A percentile compares a stretch with the other conserved stretches of the same genome.
phyloP scores from a whole-genome alignment of 64 coral and sea anemone species.

The Pocillopora damicornis region DNA sequence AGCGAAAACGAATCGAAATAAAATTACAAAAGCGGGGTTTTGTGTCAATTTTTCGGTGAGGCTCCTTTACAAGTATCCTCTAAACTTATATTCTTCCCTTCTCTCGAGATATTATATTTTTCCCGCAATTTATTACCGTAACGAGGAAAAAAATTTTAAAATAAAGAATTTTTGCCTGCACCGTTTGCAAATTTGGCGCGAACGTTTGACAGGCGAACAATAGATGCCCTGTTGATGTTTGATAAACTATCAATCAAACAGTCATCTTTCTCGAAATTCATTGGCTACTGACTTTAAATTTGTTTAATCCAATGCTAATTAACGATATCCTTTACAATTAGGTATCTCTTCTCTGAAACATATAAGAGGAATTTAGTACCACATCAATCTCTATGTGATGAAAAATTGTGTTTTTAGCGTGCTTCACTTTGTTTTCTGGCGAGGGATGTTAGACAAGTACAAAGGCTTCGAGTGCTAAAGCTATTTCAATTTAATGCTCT shows the following conservation, averaged over 20 bases:
- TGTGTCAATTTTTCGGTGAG: not conserved
- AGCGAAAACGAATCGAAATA: slow-evolving; percentile 13
- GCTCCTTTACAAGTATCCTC: not conserved
- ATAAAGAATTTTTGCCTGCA: not conserved
- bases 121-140: not conserved
- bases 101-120: not conserved
- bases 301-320: slow-evolving; percentile 98
- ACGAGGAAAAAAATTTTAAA: not conserved
- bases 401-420: not conserved
- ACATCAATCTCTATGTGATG: slow-evolving; percentile 40
- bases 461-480: not conserved
- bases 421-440: not conserved
- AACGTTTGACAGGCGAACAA: slow-evolving; percentile 68
- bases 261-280: slow-evolving; percentile 33
- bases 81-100: not conserved
- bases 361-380: slow-evolving; percentile 61
- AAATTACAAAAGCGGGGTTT: not conserved
- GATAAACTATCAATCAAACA: slow-evolving; percentile 77
- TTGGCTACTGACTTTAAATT: slow-evolving; percentile 81
- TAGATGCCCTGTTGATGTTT: slow-evolving; percentile 60
- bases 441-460: not conserved
- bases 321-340: slow-evolving; percentile 93
- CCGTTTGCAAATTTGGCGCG: slow-evolving; percentile 78
- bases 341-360: slow-evolving; percentile 37
- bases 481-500: not conserved